Evolutionary conservation across 2,888 invertebrate genomes (phyloP).

Genomic region (Athripsodes cinereus): DNA sequence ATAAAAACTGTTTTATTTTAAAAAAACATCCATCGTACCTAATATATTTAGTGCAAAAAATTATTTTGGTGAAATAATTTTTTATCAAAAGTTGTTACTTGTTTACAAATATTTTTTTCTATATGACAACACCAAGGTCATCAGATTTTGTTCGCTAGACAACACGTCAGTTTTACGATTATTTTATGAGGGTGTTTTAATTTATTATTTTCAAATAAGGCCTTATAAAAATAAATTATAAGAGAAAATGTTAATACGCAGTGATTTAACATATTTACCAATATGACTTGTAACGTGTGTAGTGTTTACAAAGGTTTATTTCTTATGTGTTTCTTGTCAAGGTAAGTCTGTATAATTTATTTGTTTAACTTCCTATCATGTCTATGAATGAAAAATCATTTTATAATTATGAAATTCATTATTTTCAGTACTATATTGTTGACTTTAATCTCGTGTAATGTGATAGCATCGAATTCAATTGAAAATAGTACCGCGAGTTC

Average conservation of each 20-base stretch:
- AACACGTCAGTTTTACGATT: constrained; percentile 20
- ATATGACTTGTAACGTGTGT: constrained; percentile 41
- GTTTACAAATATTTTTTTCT: no score
- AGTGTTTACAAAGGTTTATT: constrained; percentile 53
- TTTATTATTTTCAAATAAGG: not conserved
- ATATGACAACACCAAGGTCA: no score
- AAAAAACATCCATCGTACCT: no score
- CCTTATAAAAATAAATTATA: constrained; percentile 5
- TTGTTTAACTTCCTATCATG: not conserved
- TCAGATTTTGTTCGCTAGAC: constrained; percentile 2
- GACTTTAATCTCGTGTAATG: constrained; percentile 40
- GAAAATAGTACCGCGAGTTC: not conserved
- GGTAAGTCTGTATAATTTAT: constrained; percentile 36
- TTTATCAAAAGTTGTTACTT: no score
- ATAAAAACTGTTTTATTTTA: no score
- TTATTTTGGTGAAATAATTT: no score
- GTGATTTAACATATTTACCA: constrained; percentile 30
- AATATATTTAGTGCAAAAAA: no score
- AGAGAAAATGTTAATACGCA: constrained; percentile 13
- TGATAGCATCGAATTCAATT: constrained; percentile 15
- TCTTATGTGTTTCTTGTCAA: constrained; percentile 54
- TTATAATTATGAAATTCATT: not conserved
- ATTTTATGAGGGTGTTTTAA: not conserved
- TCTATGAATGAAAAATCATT: not conserved
- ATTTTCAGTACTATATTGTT: constrained; percentile 52